These are phyloP conservation scores for Meiosimyza decipiens DNA, from an alignment of 2,888 invertebrate species.

Conservation along the genomic window DNA sequence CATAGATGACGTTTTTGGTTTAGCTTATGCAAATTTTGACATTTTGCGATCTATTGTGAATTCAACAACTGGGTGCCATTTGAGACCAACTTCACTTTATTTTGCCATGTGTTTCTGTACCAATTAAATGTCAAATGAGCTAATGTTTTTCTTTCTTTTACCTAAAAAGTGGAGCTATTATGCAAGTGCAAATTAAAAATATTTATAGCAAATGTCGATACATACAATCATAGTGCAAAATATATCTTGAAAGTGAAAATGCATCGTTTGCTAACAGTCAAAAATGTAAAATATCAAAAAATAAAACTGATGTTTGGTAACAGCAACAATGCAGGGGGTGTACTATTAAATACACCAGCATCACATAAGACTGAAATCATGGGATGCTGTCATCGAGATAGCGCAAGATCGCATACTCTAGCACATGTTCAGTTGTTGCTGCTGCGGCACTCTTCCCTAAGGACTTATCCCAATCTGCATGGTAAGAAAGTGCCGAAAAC, in stretches of 20 bases:
- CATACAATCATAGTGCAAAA: neutral
- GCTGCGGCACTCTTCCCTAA: too few species aligned
- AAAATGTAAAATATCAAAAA: slow-evolving; percentile 53
- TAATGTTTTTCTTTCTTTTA: slow-evolving; percentile 37
- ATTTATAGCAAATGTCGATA: slow-evolving; percentile 21
- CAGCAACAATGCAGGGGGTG: slow-evolving; percentile 41
- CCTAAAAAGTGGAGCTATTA: slow-evolving; percentile 46
- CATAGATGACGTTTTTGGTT: too few species aligned
- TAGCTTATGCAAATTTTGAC: too few species aligned
- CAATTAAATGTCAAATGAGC: slow-evolving; percentile 24
- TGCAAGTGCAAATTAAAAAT: slow-evolving; percentile 54
- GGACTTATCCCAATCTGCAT: too few species aligned
- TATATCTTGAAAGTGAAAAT: slow-evolving; percentile 46
- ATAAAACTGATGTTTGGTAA: slow-evolving; percentile 48
- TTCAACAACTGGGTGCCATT: too few species aligned
- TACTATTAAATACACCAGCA: slow-evolving; percentile 11
- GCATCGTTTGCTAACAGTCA: slow-evolving; percentile 59
- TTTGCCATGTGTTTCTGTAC: slow-evolving; percentile 38
- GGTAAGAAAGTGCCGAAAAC: too few species aligned
- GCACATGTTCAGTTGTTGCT: too few species aligned
- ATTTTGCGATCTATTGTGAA: too few species aligned
- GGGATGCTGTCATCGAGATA: neutral
- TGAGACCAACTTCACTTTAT: too few species aligned
- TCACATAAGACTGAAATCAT: neutral
- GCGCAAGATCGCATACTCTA: too few species aligned